These are phyloP conservation scores for Encarsia formosa DNA, from an alignment of 2,888 invertebrate species.

Conservation along the genomic window DNA sequence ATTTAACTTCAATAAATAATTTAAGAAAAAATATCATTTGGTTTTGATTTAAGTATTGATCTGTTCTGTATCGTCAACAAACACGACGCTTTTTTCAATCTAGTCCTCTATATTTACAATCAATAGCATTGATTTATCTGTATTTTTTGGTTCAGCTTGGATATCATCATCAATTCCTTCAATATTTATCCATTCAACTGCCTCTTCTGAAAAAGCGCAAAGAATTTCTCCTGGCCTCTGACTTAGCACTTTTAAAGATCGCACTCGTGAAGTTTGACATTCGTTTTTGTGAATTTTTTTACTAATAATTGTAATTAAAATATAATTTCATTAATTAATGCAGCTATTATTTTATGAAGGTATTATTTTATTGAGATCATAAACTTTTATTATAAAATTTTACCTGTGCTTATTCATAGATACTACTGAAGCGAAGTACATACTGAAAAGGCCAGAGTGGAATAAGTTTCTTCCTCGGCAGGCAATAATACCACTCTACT, in stretches of 20 bases:
- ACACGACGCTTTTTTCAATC: no score
- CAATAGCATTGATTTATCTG: not conserved
- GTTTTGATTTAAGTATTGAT: no score
- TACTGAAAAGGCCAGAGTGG: no score
- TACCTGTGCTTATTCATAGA: not conserved
- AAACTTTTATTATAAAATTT: not conserved
- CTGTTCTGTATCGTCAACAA: no score
- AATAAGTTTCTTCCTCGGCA: no score
- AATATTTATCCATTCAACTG: not conserved
- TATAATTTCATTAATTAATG: not conserved
- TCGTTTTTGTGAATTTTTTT: not conserved
- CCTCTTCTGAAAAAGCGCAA: not conserved
- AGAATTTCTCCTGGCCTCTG: not conserved
- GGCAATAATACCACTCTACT: no score
- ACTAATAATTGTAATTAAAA: no score
- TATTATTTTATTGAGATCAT: not conserved
- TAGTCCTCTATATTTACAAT: not conserved
- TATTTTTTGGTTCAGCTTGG: not conserved
- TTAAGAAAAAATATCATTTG: no score
- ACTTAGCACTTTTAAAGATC: not conserved
- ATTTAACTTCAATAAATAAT: no score
- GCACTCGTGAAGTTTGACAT: not conserved
- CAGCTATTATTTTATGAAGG: not conserved
- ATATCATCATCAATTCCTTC: not conserved
- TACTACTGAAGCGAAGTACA: slow-evolving; percentile 2